phyloP scores from a whole-genome alignment of 2,888 invertebrate genomes.

The Plagodis pulveraria region DNA sequence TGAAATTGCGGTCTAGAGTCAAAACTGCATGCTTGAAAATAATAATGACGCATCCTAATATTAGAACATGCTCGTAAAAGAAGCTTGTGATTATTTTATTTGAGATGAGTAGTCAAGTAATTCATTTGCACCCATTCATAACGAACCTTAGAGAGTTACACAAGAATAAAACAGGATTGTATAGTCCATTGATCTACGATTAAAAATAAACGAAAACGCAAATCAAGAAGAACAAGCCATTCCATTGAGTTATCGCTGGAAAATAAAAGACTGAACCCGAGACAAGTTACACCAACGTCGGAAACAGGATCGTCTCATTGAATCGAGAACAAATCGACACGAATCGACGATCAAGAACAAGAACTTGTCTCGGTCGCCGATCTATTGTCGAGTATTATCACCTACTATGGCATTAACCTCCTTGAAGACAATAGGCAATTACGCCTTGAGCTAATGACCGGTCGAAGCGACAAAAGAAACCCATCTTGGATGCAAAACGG shows the following conservation, averaged over 20 bases:
- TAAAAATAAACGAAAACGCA: conserved; percentile 15
- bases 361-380: conserved; percentile 26
- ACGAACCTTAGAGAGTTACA: conserved; percentile 1
- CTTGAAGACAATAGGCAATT: conserved; percentile 58
- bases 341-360: conserved; percentile 14
- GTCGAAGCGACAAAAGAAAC: conserved; percentile 58
- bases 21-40: too few species aligned
- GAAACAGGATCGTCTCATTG: conserved; percentile 23
- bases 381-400: conserved; percentile 33
- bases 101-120: conserved; percentile 3
- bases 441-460: conserved; percentile 48
- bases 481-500: conserved; percentile 53
- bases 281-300: conserved; percentile 13
- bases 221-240: conserved; percentile 9
- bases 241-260: conserved; percentile 9
- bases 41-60: too few species aligned
- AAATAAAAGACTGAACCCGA: conserved; percentile 7
- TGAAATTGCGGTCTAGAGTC: too few species aligned
- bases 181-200: conserved; percentile 8
- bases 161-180: conserved; percentile 14
- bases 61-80: too few species aligned
- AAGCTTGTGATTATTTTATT: too few species aligned
- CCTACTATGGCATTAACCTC: conserved; percentile 40
- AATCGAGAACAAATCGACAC: conserved; percentile 9
- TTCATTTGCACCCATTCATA: conserved; percentile 15